Conservation (phyloP, 2,113 vertebrate species). For the Tupaia chinensis region DNA sequence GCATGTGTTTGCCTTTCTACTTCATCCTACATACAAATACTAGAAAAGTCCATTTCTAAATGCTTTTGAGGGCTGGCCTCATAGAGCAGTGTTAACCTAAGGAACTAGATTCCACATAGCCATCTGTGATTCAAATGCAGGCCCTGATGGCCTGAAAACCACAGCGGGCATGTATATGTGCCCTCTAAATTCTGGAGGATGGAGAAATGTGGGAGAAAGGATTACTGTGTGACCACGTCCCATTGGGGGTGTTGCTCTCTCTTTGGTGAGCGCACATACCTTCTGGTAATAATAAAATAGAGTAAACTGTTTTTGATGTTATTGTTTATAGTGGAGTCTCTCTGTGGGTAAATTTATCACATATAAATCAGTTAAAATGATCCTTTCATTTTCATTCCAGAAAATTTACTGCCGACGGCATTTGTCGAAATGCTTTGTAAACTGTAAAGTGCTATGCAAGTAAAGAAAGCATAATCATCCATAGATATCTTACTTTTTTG, state of each 20-base stretch:
- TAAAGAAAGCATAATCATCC: conserved; percentile 31
- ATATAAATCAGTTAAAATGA: conserved; percentile 57
- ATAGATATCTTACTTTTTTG: conserved; percentile 39
- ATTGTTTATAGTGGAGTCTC: conserved; percentile 58
- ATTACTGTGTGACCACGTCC: too few species aligned
- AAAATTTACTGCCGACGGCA: conserved; percentile 56
- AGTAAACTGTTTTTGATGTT: conserved; percentile 23
- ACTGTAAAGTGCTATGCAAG: conserved; percentile 14
- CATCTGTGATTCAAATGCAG: too few species aligned
- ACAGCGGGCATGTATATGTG: too few species aligned
- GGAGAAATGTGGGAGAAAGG: too few species aligned
- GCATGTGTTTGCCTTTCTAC: conserved; percentile 44
- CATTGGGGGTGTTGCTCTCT: too few species aligned
- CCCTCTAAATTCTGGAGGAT: too few species aligned
- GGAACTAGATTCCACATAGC: too few species aligned
- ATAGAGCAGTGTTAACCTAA: too few species aligned
- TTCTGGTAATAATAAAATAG: too few species aligned
- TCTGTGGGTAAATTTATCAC: conserved; percentile 55
- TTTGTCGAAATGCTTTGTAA: conserved; percentile 56
- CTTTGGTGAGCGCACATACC: too few species aligned
- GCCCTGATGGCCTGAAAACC: too few species aligned
- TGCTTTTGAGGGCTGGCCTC: too few species aligned
- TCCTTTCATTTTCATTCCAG: conserved; percentile 46
- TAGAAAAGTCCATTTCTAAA: conserved; percentile 31
- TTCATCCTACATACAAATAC: conserved; percentile 25